Base-by-base conservation (phyloP, 1,140 invertebrate genomes). In the Solen grandis region DNA sequence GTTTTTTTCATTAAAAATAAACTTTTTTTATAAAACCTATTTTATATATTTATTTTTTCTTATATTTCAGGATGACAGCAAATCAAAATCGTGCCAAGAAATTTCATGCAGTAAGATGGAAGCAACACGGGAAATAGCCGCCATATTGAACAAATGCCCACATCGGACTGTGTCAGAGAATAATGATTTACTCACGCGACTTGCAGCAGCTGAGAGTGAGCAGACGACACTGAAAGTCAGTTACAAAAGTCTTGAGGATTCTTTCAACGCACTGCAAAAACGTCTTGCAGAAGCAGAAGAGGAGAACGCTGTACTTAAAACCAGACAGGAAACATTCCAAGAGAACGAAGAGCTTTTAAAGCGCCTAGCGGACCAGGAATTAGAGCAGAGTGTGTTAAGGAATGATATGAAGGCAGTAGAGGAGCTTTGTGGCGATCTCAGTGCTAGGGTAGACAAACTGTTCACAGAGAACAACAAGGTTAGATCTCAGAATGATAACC, bases 121-220 rank as follows among this genome's bases (percentile, higher is more conserved):
- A 19, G 19, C 41, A 19, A 46, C 8, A 8, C 41, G 19, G 41
- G 41, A 46, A 46, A 46, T 46, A 8, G 19, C 19, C 41, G 8
- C 41, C 41, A 46, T 46, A 8, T 46, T 46, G 19, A 46, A 8
- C 19, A 46, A 19, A 46, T 19, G 41, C 8, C 41, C 41, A 19
- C 8, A 46, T 46, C 8, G 41, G 8, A 8, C 19, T 46, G 8
- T 19, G 8, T 46, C 41, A 8, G 19, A 46, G 1, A 38, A n/a
- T 19, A 35, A 38, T 66, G 63, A 35, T n/a, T 19, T 66, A 1
- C 27, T 66, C n/a, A 16, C 35, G 8, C 33, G 62, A 38, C 50
- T 77, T 27, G 41, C 3, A 22, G 54, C 35, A 35, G 74, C 74
- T 38, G 74, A 77, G 57, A 19, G 31, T 16, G 60, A 77, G 41